These are phyloP conservation scores for Heliconius sara DNA, from an alignment of 2,888 invertebrate genomes.

Conservation along the genomic window DNA sequence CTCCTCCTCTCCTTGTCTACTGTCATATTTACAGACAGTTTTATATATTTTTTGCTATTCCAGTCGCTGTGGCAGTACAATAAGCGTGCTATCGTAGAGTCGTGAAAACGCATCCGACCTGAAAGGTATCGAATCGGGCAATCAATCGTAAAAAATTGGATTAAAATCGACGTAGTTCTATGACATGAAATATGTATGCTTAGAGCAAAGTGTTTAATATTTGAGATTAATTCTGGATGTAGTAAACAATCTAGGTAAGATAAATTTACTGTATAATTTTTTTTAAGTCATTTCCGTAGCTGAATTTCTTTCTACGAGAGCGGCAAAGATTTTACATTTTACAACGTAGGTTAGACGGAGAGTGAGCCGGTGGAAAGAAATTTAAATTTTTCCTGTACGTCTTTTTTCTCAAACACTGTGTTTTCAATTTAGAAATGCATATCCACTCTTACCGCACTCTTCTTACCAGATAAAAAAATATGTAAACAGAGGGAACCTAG, in stretches of 20 bases:
- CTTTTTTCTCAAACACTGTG: neutral
- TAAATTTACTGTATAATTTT: no score
- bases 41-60: neutral
- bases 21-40: neutral
- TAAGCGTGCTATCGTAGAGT: neutral
- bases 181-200: neutral
- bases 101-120: slow-evolving; percentile 12
- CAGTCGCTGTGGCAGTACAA: neutral
- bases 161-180: neutral
- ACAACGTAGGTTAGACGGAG: neutral
- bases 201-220: no score
- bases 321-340: no score
- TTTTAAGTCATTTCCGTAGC: no score
- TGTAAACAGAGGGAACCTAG: no score
- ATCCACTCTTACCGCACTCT: no score
- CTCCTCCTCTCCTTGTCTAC: neutral
- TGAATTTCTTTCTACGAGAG: no score
- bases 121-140: slow-evolving; percentile 10
- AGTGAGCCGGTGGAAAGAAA: neutral
- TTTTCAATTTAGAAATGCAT: neutral
- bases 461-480: no score
- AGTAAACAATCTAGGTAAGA: no score
- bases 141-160: neutral
- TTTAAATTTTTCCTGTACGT: neutral
- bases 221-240: no score